phyloP scores from a whole-genome alignment of 1,140 invertebrate species.

The Piezodorus guildinii region DNA sequence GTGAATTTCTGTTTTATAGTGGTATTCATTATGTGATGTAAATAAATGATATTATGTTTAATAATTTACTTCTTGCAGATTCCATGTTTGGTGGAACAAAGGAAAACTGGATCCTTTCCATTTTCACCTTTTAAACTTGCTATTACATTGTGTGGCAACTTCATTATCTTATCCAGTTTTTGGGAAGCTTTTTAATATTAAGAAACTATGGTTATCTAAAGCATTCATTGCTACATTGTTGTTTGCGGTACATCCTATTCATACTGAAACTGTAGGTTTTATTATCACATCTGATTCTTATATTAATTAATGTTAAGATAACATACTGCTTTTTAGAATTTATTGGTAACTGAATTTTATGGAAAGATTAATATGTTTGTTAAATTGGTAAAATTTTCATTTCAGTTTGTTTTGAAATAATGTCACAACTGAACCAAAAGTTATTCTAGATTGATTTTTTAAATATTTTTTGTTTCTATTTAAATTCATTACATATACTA shows the following conservation, averaged over 20 bases:
- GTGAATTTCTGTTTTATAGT: constrained; percentile 35
- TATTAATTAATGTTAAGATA: no score
- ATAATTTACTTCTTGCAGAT: constrained; percentile 24
- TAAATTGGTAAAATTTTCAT: no score
- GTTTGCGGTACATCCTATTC: constrained; percentile 75
- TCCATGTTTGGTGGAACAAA: constrained; percentile 27
- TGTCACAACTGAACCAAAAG: no score
- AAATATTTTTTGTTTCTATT: no score
- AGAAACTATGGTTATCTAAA: constrained; percentile 28
- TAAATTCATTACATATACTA: no score
- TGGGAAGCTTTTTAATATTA: constrained; percentile 35
- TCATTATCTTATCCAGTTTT: constrained; percentile 46
- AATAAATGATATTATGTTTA: background rate
- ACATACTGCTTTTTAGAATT: no score
- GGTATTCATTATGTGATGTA: background rate
- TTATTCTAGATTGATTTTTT: no score
- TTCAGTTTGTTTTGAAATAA: no score
- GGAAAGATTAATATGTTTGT: no score
- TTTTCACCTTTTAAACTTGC: constrained; percentile 38
- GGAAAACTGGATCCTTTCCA: constrained; percentile 40
- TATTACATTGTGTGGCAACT: constrained; percentile 28
- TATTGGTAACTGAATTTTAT: no score
- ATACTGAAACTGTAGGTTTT: constrained; percentile 53
- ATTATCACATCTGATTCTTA: no score
- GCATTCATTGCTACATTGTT: constrained; percentile 55